Conservation (phyloP, 2,113 vertebrate genomes). For the Ochotona princeps region DNA sequence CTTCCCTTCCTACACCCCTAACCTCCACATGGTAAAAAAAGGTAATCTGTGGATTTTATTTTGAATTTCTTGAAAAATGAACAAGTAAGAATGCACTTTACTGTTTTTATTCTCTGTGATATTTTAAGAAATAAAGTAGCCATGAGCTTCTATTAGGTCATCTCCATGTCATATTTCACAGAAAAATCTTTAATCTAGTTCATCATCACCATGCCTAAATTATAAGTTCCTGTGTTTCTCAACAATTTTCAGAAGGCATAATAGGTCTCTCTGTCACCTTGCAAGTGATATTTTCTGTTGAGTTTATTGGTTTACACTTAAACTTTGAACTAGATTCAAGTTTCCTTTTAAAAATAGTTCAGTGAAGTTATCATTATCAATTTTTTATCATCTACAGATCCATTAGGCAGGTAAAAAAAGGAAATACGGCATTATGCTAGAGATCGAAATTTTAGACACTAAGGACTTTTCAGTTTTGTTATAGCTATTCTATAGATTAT, state of each 20-base stretch:
- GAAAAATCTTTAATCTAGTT: not conserved
- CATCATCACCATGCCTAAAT: not conserved
- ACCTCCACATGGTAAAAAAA: not conserved
- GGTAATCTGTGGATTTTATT: not conserved
- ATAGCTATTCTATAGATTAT: not conserved
- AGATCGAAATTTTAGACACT: slow-evolving; percentile 24
- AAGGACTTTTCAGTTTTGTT: slow-evolving; percentile 25
- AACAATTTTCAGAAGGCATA: slow-evolving; percentile 10
- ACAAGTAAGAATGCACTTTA: slow-evolving; percentile 10
- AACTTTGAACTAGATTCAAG: not conserved
- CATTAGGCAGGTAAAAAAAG: not conserved
- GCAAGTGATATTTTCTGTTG: not conserved
- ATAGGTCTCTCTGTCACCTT: not conserved
- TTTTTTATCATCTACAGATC: slow-evolving; percentile 20
- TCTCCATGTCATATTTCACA: not conserved
- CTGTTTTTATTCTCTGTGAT: not conserved
- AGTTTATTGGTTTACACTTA: not conserved
- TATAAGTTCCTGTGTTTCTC: not conserved
- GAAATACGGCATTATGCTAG: slow-evolving; percentile 38
- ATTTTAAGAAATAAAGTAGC: slow-evolving; percentile 37
- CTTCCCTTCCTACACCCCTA: not conserved
- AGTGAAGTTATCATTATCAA: not conserved
- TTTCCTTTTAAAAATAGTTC: slow-evolving; percentile 37
- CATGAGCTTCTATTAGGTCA: not conserved
- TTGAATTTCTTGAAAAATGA: slow-evolving; percentile 32